These are phyloP conservation scores for Urocynchramus pylzowi DNA, from an alignment of 2,113 vertebrate genomes.

Conservation along the genomic window DNA sequence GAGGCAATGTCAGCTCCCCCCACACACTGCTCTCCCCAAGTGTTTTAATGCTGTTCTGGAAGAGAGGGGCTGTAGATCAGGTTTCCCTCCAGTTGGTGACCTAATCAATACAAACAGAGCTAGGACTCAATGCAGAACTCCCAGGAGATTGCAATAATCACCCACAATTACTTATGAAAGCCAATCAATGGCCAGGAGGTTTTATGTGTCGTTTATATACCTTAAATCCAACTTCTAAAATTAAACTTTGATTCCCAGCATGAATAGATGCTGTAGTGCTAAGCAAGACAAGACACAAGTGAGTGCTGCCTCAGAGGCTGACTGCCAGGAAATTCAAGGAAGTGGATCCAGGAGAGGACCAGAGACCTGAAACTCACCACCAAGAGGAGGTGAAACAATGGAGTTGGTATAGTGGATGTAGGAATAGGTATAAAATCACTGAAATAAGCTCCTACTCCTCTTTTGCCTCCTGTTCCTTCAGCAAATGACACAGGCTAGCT, in stretches of 20 bases:
- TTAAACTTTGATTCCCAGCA: slow-evolving; percentile 1
- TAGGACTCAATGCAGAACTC: background rate
- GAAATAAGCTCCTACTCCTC: background rate
- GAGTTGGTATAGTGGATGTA: background rate
- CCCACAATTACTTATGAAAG: slow-evolving; percentile 21
- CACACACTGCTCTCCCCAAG: background rate
- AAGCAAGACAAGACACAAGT: background rate
- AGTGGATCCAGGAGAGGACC: background rate
- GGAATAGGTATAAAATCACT: background rate
- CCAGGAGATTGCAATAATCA: background rate
- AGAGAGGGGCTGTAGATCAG: background rate
- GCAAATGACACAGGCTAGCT: background rate
- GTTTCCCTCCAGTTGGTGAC: background rate
- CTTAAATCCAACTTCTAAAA: slow-evolving; percentile 9
- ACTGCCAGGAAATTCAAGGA: background rate
- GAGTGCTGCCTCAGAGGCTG: background rate
- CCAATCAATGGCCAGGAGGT: background rate
- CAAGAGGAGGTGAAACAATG: background rate
- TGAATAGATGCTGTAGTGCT: background rate
- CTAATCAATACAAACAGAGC: background rate
- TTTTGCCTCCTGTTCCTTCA: background rate
- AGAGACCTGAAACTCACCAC: background rate
- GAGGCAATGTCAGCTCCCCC: background rate
- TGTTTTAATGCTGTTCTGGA: background rate
- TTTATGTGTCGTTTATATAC: background rate